These are phyloP conservation scores for Macropus fuliginosus DNA, from an alignment of 2,797 vertebrate species.

Conservation along the genomic window DNA sequence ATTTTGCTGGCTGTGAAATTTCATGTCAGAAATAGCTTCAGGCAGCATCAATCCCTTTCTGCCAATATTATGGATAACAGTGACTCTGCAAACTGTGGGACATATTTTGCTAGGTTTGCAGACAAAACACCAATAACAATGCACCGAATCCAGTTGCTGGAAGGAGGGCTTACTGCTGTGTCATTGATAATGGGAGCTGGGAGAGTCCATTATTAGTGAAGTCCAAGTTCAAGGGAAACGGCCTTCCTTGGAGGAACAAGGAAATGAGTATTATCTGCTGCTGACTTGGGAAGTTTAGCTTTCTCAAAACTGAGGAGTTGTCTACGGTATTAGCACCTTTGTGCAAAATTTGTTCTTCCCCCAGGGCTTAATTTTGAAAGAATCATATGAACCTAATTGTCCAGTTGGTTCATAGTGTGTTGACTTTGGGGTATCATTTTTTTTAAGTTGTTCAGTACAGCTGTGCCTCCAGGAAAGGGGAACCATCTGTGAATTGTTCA, in stretches of 20 bases:
- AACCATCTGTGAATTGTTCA: not conserved
- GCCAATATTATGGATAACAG: slow-evolving; percentile 7
- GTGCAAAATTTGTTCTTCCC: slow-evolving; percentile 3
- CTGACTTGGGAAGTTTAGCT: not conserved
- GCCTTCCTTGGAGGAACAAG: not conserved
- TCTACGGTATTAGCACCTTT: not conserved
- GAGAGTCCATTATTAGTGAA: slow-evolving; percentile 46
- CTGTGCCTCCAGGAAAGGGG: not conserved
- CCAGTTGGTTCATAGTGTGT: slow-evolving; percentile 1
- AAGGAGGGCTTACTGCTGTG: not conserved
- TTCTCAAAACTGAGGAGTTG: not conserved
- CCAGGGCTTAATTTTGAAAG: not conserved
- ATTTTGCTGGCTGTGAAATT: slow-evolving; percentile 60
- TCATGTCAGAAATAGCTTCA: slow-evolving; percentile 37
- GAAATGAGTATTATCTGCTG: not conserved
- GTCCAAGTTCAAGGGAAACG: not conserved
- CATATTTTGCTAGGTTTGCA: slow-evolving; percentile 6
- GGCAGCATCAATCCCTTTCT: not conserved
- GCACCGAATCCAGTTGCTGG: not conserved
- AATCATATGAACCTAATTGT: not conserved
- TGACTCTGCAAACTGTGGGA: not conserved
- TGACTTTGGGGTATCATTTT: not conserved
- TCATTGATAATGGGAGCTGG: slow-evolving; percentile 18
- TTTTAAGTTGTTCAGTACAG: not conserved
- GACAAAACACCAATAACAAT: slow-evolving; percentile 46